A percentile compares a stretch with the other conserved stretches of the same genome.
These are phyloP conservation scores for Protonemura montana DNA, from an alignment of 2,888 invertebrate genomes.

Conservation along the genomic window DNA sequence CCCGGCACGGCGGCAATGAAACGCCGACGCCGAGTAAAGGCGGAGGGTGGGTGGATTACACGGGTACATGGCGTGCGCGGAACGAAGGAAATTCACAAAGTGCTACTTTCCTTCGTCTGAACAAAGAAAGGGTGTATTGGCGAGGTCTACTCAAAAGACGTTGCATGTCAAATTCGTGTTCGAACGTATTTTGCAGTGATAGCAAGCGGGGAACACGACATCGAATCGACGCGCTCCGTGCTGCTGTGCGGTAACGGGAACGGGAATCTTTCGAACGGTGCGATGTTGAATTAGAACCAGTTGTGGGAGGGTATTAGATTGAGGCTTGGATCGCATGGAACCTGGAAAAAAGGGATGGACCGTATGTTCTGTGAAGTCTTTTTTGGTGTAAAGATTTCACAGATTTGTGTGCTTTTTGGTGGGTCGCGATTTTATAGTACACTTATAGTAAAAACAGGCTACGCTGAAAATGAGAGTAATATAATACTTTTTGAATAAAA, in stretches of 20 bases:
- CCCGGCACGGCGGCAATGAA: not conserved
- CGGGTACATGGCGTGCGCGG: conserved; percentile 19
- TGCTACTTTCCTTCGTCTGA: conserved; percentile 33
- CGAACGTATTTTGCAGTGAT: conserved; percentile 1
- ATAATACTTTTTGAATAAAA: no score
- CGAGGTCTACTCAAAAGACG: not conserved
- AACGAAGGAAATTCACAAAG: conserved; percentile 40
- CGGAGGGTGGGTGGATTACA: conserved; percentile 23
- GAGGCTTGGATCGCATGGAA: not conserved
- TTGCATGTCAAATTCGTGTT: not conserved
- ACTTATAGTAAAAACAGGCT: no score
- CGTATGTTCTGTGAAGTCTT: no score
- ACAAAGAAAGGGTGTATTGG: conserved; percentile 27
- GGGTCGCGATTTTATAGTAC: no score
- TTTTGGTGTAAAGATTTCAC: no score
- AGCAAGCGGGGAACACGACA: not conserved
- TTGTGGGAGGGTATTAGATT: not conserved
- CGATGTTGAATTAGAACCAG: not conserved
- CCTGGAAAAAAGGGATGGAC: not conserved
- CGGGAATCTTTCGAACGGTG: not conserved
- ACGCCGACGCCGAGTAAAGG: not conserved
- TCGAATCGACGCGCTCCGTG: not conserved
- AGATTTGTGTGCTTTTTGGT: no score
- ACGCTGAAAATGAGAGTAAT: no score
- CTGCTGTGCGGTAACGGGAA: not conserved